A percentile compares a stretch with the other conserved stretches of the same genome.
Conservation (phyloP, 2,113 vertebrate species). For the Chamaetylas fuelleborni region DNA sequence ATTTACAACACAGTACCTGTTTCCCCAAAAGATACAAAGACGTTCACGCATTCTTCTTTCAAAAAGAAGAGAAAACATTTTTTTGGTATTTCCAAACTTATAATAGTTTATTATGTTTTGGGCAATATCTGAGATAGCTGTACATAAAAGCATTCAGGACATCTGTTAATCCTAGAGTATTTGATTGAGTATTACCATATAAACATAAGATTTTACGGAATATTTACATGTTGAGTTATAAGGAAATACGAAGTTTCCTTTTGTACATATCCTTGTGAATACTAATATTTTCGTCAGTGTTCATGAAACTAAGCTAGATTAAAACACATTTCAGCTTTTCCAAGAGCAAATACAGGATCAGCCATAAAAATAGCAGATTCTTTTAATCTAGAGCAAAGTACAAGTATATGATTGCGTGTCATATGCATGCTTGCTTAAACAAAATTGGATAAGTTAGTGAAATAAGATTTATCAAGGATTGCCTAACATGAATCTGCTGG, state of each 20-base stretch:
- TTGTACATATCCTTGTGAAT: not conserved
- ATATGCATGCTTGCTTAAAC: not conserved
- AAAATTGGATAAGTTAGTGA: not conserved
- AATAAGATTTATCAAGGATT: not conserved
- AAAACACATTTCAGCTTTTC: not conserved
- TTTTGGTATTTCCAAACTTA: constrained; percentile 24
- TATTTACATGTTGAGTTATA: constrained; percentile 1
- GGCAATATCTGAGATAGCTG: constrained; percentile 6
- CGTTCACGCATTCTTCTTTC: constrained; percentile 41
- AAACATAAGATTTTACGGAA: constrained; percentile 36
- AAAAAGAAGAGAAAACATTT: no score
- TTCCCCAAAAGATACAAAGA: not conserved
- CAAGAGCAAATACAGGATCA: not conserved
- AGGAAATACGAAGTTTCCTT: not conserved
- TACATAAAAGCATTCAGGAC: not conserved
- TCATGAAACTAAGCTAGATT: not conserved
- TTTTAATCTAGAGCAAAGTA: not conserved
- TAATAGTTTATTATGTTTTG: constrained; percentile 2
- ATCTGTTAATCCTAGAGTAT: constrained; percentile 34
- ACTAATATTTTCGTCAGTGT: not conserved
- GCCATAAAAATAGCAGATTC: not conserved
- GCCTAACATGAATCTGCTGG: not conserved
- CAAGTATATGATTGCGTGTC: not conserved
- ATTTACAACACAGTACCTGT: constrained; percentile 36
- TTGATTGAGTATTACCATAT: constrained; percentile 40